Evolutionary conservation across 2,888 invertebrate genomes (phyloP).

Genomic region (Metacarcinus magister): DNA sequence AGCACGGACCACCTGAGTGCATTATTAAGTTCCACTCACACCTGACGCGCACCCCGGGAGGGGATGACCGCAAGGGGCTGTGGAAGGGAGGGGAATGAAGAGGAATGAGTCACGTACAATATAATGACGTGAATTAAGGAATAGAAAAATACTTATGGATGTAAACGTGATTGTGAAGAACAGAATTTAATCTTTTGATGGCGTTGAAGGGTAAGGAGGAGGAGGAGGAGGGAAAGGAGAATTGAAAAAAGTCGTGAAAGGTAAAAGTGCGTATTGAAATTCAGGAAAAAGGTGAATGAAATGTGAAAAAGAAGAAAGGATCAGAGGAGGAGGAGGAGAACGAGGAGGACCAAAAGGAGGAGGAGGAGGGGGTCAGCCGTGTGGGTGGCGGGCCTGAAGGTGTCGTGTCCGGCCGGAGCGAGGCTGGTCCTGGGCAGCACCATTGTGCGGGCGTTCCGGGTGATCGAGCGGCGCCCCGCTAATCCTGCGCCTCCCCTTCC

Average conservation of each 20-base stretch:
- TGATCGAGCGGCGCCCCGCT: slow-evolving; percentile 29
- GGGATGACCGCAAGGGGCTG: background rate
- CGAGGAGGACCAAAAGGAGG: background rate
- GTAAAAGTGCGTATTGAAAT: background rate
- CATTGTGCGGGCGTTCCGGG: slow-evolving; percentile 20
- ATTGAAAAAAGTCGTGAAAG: background rate
- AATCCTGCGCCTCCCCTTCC: background rate
- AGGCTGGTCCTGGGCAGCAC: background rate
- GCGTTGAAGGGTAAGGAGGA: background rate
- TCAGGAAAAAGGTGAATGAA: slow-evolving; percentile 8
- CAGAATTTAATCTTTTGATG: background rate
- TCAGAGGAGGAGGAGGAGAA: background rate
- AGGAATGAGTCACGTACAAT: background rate
- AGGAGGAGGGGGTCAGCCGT: background rate
- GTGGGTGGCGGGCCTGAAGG: background rate
- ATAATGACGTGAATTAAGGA: background rate
- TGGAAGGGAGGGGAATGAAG: background rate
- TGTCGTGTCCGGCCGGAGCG: background rate
- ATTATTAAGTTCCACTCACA: slow-evolving; percentile 60
- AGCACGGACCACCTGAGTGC: slow-evolving; percentile 61
- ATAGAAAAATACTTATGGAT: background rate
- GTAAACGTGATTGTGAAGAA: background rate
- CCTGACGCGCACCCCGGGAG: background rate
- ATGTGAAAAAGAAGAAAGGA: slow-evolving; percentile 35
- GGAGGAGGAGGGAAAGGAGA: background rate